These are phyloP conservation scores for Falco columbarius DNA, from an alignment of 2,797 vertebrate genomes.

Conservation along the genomic window DNA sequence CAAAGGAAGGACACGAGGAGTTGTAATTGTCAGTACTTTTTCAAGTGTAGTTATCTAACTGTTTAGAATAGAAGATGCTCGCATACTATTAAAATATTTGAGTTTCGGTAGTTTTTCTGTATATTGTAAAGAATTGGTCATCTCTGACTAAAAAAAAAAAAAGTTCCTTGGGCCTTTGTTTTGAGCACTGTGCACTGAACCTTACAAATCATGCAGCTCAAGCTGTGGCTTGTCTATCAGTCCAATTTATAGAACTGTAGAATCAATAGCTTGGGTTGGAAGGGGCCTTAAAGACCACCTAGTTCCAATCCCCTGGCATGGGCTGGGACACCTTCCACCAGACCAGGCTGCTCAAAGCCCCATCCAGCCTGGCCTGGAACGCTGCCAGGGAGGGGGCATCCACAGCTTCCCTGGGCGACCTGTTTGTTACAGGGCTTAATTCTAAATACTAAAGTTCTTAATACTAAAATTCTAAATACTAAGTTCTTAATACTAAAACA, in stretches of 20 bases:
- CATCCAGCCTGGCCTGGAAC: not conserved
- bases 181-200: not conserved
- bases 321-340: not conserved
- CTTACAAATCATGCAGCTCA: not conserved
- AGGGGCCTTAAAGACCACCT: not conserved
- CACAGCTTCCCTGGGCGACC: not conserved
- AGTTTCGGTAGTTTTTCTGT: not conserved
- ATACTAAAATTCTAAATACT: not conserved
- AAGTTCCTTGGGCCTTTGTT: not conserved
- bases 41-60: not conserved
- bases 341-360: not conserved
- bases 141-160: not conserved
- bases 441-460: not conserved
- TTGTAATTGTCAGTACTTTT: not conserved
- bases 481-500: not conserved
- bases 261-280: not conserved
- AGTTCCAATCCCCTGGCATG: not conserved
- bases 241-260: not conserved
- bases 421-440: not conserved
- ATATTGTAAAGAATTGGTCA: not conserved
- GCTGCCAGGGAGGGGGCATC: not conserved
- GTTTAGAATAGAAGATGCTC: not conserved
- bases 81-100: not conserved
- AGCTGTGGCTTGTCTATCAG: not conserved
- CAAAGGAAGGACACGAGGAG: not conserved